phyloP scores from a whole-genome alignment of 2,113 vertebrate genomes.

The Rhagologus leucostigma region DNA sequence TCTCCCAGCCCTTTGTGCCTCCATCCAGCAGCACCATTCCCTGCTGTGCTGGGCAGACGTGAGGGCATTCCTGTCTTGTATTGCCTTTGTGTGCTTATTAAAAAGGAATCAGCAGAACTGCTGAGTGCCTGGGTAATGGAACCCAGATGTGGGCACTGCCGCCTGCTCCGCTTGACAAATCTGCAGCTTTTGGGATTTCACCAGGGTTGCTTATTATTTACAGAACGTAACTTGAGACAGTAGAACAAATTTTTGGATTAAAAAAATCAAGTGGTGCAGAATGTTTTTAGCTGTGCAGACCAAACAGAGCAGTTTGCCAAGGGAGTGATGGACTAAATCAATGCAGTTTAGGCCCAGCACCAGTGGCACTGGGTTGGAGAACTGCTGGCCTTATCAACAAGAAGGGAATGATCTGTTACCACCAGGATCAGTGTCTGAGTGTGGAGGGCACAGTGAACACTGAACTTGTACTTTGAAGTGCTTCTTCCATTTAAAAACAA shows the following conservation, averaged over 20 bases:
- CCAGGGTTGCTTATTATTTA: constrained; percentile 78
- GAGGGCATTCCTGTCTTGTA: constrained; percentile 65
- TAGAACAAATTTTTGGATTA: constrained; percentile 72
- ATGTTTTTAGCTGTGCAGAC: constrained; percentile 74
- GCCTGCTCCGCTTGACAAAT: constrained; percentile 66
- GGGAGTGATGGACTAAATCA: constrained; percentile 43
- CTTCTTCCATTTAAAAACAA: not conserved
- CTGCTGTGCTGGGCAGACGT: constrained; percentile 42
- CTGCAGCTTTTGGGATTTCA: constrained; percentile 74
- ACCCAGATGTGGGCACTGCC: constrained; percentile 75
- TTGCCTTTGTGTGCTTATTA: constrained; percentile 72
- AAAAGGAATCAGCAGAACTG: constrained; percentile 70
- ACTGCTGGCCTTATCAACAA: constrained; percentile 5
- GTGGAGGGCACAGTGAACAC: not conserved
- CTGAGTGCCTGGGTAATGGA: constrained; percentile 72
- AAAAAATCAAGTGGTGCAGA: constrained; percentile 66
- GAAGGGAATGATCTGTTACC: constrained; percentile 10
- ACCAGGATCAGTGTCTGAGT: not conserved
- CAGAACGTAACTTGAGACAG: constrained; percentile 74
- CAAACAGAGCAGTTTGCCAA: constrained; percentile 74
- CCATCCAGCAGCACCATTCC: constrained; percentile 42
- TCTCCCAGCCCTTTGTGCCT: constrained; percentile 25
- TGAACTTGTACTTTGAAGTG: not conserved
- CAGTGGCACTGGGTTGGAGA: constrained; percentile 35
- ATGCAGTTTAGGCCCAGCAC: constrained; percentile 14